Evolutionary conservation across 2,113 vertebrate genomes (phyloP).

Genomic region (Silurus glanis): DNA sequence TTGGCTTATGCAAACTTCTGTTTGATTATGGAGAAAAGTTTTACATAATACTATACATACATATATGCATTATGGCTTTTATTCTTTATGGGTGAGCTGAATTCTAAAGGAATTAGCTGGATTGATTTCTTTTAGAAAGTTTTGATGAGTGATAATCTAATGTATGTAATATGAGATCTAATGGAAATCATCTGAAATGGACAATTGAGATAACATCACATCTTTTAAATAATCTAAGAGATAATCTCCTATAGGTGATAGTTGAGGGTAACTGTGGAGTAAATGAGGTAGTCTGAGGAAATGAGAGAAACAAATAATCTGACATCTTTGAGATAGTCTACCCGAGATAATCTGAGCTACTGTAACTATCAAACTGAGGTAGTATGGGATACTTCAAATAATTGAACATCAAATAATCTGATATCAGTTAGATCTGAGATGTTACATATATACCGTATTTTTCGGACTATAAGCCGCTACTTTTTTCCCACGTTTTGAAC

Average conservation of each 20-base stretch:
- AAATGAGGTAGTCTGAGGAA: neutral
- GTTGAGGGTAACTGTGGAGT: neutral
- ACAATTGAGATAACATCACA: neutral
- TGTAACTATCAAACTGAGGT: neutral
- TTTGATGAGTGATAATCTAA: neutral
- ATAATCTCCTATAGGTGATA: neutral
- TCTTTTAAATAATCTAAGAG: neutral
- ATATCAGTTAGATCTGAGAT: neutral
- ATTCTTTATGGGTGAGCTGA: neutral
- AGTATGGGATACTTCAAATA: neutral
- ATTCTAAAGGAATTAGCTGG: neutral
- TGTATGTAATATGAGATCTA: neutral
- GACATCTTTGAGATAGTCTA: neutral
- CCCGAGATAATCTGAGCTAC: neutral
- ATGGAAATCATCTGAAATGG: too few relatives aligned
- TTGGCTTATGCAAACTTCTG: too few relatives aligned
- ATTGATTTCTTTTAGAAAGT: neutral
- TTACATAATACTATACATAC: too few relatives aligned
- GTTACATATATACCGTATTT: too few relatives aligned
- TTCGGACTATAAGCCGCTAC: too few relatives aligned
- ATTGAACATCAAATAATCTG: neutral
- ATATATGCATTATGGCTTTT: neutral
- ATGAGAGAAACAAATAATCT: neutral
- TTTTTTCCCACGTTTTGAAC: too few relatives aligned
- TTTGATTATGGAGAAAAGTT: neutral